Conservation (phyloP, 2,888 invertebrate species). For the Drosophila recens region DNA sequence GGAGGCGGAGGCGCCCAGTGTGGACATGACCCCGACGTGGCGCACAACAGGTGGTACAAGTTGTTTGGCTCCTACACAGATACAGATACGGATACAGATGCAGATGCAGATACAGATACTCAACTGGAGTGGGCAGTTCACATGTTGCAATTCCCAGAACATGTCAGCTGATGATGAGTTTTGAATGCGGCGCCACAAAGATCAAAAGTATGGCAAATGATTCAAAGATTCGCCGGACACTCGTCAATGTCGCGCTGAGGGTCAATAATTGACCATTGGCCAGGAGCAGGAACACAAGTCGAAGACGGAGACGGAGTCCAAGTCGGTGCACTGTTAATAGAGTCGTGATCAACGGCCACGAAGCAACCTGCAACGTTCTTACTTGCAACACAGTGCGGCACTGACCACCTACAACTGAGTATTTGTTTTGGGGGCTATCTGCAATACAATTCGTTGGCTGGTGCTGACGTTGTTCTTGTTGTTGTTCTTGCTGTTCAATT, state of each 20-base stretch:
- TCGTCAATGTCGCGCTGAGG: conserved; percentile 67
- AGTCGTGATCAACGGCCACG: conserved; percentile 83
- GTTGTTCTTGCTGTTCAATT: conserved; percentile 75
- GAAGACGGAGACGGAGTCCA: background rate
- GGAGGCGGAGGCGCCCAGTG: conserved; percentile 48
- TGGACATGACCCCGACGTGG: conserved; percentile 69
- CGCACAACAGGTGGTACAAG: conserved; percentile 68
- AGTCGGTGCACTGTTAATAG: conserved; percentile 63
- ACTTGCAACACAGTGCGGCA: conserved; percentile 27
- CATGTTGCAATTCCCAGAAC: conserved; percentile 52
- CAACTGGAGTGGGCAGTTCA: conserved; percentile 34
- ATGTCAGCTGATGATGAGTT: conserved; percentile 58
- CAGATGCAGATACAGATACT: background rate
- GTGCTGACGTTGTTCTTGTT: conserved; percentile 35
- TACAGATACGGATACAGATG: conserved; percentile 10
- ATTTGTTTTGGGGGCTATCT: conserved; percentile 50
- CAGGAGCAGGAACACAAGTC: conserved; percentile 7
- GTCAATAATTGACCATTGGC: conserved; percentile 60
- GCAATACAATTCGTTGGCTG: conserved; percentile 12
- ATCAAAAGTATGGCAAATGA: conserved; percentile 48
- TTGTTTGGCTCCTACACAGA: conserved; percentile 40
- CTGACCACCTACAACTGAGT: conserved; percentile 60
- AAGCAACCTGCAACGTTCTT: conserved; percentile 48
- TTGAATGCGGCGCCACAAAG: conserved; percentile 38
- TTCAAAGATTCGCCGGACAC: conserved; percentile 58